Evolutionary conservation across 2,888 invertebrate species (phyloP).

Genomic region (Coelopa pilipes): DNA sequence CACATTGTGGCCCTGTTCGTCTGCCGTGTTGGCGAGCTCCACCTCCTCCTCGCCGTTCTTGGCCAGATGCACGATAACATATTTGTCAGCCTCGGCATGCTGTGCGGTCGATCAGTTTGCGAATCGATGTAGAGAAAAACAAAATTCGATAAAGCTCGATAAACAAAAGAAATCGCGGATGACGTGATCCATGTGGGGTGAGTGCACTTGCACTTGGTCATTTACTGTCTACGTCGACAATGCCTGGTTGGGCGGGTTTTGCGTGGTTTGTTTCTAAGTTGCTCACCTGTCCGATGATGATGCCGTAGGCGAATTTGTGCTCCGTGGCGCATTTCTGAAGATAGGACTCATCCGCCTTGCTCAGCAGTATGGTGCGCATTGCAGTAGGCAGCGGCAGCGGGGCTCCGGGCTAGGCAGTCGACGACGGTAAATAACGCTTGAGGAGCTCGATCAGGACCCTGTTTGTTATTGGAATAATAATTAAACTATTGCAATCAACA

Average conservation of each 20-base stretch:
- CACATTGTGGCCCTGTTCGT: constrained; percentile 46
- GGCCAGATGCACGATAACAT: constrained; percentile 83
- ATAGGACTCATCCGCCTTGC: constrained; percentile 76
- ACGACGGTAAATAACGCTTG: not conserved
- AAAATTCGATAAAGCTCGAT: constrained; percentile 12
- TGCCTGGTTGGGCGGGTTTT: no score
- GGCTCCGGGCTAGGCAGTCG: not conserved
- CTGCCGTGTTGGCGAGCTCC: constrained; percentile 50
- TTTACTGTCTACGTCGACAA: not conserved
- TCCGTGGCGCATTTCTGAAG: constrained; percentile 73
- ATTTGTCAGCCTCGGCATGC: constrained; percentile 72
- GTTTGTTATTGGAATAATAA: not conserved
- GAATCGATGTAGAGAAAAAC: not conserved
- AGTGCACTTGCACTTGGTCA: not conserved
- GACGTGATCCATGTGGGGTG: constrained; percentile 25
- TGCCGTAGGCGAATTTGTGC: constrained; percentile 76
- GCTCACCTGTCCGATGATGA: constrained; percentile 83
- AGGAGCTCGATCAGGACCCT: not conserved
- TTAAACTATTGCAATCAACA: not conserved
- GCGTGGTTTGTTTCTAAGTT: no score
- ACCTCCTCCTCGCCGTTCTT: constrained; percentile 74
- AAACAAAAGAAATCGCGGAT: constrained; percentile 12
- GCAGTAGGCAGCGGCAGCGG: not conserved
- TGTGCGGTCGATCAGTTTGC: constrained; percentile 35
- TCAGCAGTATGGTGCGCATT: constrained; percentile 75